Conservation (phyloP, 2,797 vertebrate species). For the Mormyrus hasselquistii region DNA sequence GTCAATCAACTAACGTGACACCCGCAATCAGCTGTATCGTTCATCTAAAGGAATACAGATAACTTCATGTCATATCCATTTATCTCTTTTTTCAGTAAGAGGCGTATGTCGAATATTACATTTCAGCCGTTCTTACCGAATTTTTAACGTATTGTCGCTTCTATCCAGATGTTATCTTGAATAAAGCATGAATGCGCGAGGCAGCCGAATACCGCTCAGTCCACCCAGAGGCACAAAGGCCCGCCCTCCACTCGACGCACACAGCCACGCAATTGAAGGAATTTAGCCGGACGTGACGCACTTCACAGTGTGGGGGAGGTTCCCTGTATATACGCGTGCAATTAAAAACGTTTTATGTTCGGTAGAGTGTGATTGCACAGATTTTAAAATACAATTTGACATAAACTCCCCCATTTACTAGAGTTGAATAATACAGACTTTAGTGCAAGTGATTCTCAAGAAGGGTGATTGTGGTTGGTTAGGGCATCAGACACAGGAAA, state of each 20-base stretch:
- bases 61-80: neutral
- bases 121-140: conserved; percentile 44
- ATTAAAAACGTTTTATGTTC: neutral
- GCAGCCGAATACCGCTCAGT: conserved; percentile 28
- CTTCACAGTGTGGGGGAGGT: neutral
- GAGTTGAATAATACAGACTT: neutral
- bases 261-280: conserved; percentile 9
- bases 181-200: conserved; percentile 47
- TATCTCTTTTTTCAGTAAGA: neutral
- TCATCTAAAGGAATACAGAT: neutral
- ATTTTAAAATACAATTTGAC: neutral
- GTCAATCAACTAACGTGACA: neutral
- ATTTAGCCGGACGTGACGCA: conserved; percentile 34
- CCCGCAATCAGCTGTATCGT: neutral
- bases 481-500: neutral
- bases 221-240: conserved; percentile 42
- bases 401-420: neutral
- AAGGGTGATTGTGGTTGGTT: neutral
- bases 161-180: conserved; percentile 52
- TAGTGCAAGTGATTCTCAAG: neutral
- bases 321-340: neutral
- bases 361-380: neutral
- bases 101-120: neutral
- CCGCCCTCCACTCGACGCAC: conserved; percentile 33
- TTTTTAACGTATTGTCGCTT: conserved; percentile 34